Evolutionary conservation across 2,888 invertebrate genomes (phyloP).

Genomic region (Diadegma fenestrale): DNA sequence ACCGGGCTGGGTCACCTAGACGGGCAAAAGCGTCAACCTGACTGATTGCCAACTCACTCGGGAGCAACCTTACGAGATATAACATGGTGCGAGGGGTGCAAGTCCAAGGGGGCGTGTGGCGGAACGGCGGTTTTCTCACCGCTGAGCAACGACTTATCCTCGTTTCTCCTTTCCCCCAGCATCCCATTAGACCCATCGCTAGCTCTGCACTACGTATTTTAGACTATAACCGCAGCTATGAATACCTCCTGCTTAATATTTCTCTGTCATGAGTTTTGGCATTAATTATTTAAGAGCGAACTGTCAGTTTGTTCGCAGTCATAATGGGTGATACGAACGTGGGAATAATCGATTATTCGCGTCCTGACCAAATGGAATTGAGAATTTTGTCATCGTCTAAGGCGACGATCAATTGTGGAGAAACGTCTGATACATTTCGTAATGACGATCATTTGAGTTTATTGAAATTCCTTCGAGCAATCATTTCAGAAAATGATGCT

Average conservation of each 20-base stretch:
- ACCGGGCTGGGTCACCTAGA: conserved; percentile 79
- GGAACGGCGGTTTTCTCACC: conserved; percentile 63
- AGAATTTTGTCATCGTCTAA: neutral
- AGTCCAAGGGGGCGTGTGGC: conserved; percentile 43
- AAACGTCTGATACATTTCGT: neutral
- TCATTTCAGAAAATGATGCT: neutral
- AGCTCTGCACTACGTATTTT: conserved; percentile 61
- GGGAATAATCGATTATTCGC: conserved; percentile 22
- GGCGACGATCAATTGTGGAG: neutral
- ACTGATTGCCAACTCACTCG: conserved; percentile 83
- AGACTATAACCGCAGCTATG: conserved; percentile 60
- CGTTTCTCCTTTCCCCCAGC: conserved; percentile 57
- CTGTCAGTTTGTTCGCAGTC: conserved; percentile 20
- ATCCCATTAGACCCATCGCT: conserved; percentile 63
- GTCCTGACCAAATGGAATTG: neutral
- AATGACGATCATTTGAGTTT: neutral
- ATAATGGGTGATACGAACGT: conserved; percentile 29
- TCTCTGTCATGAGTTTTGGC: conserved; percentile 55
- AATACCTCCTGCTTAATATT: conserved; percentile 63
- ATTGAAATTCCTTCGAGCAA: neutral
- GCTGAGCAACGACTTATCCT: conserved; percentile 67
- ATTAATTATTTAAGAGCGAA: conserved; percentile 66
- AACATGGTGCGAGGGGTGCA: conserved; percentile 21
- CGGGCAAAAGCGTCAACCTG: conserved; percentile 78
- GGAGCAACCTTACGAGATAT: conserved; percentile 65